Evolutionary conservation across 2,113 vertebrate species (phyloP).

Genomic region (Anarrhichthys ocellatus): DNA sequence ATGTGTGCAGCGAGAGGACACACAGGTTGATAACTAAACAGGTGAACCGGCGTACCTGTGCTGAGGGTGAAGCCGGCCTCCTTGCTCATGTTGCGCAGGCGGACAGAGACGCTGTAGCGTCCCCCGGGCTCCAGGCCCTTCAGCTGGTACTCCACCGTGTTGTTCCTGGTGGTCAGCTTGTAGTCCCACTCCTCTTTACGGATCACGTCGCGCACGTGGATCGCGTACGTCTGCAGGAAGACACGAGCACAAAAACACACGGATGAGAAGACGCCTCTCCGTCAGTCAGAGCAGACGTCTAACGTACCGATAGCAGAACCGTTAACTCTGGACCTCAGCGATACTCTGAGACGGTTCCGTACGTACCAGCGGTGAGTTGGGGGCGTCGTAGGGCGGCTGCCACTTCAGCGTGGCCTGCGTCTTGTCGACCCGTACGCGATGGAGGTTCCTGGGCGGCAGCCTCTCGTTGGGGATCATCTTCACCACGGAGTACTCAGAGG

Average conservation of each 20-base stretch:
- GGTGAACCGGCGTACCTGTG: conserved; percentile 79
- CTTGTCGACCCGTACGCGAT: conserved; percentile 85
- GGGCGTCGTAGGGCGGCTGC: conserved; percentile 94
- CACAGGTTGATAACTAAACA: no score
- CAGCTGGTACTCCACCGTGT: conserved; percentile 92
- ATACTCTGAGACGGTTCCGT: neutral
- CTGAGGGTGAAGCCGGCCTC: conserved; percentile 92
- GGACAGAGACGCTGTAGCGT: conserved; percentile 90
- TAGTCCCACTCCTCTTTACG: conserved; percentile 90
- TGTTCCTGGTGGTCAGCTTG: conserved; percentile 90
- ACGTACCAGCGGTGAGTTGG: conserved; percentile 92
- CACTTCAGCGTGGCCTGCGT: conserved; percentile 91
- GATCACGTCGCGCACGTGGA: conserved; percentile 91
- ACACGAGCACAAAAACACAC: no score
- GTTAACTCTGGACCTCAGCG: no score
- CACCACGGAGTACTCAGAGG: conserved; percentile 90
- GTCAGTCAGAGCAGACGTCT: no score
- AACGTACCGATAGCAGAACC: no score
- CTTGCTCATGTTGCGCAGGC: conserved; percentile 97
- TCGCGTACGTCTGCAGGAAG: conserved; percentile 85
- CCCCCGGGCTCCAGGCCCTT: conserved; percentile 91
- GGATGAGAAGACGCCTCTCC: no score
- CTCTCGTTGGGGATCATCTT: conserved; percentile 97
- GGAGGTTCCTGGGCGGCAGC: conserved; percentile 94
- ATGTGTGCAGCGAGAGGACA: no score